Evolutionary conservation across 1,140 invertebrate species (phyloP).

Genomic region (Drosophila sp.): DNA sequence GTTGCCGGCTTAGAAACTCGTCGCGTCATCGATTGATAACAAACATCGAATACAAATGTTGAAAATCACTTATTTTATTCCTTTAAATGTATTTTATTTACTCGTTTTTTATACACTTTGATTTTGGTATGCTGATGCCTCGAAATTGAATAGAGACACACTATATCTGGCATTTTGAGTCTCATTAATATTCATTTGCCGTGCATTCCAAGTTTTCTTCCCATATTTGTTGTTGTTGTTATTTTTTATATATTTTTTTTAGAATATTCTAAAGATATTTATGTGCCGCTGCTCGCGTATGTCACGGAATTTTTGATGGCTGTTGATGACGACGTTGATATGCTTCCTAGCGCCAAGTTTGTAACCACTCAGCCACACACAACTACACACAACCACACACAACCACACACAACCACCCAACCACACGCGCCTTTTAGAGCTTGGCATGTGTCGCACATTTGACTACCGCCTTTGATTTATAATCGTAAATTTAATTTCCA

Average conservation of each 20-base stretch:
- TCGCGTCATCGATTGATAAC: constrained; percentile 48
- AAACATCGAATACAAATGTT: constrained; percentile 64
- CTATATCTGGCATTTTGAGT: constrained; percentile 29
- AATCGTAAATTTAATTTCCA: background rate
- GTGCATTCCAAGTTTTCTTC: constrained; percentile 59
- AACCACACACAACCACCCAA: constrained; percentile 12
- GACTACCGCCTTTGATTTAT: constrained; percentile 46
- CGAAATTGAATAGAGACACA: constrained; percentile 28
- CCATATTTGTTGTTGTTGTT: constrained; percentile 40
- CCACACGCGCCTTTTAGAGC: constrained; percentile 23
- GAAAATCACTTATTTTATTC: constrained; percentile 35
- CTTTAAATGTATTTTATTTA: constrained; percentile 22
- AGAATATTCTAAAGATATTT: constrained; percentile 38
- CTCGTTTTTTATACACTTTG: constrained; percentile 11
- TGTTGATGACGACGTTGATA: constrained; percentile 28
- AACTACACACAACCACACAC: constrained; percentile 1
- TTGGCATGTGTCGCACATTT: constrained; percentile 42
- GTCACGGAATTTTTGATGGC: constrained; percentile 56
- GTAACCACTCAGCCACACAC: constrained; percentile 22
- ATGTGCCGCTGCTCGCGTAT: constrained; percentile 30
- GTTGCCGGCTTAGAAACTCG: constrained; percentile 43
- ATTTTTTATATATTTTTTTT: too few species aligned
- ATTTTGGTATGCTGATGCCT: constrained; percentile 27
- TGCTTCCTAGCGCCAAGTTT: constrained; percentile 72
- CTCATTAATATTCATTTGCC: constrained; percentile 73